phyloP scores from a whole-genome alignment of 2,888 invertebrate genomes.

The Hypomecis atomaria region DNA sequence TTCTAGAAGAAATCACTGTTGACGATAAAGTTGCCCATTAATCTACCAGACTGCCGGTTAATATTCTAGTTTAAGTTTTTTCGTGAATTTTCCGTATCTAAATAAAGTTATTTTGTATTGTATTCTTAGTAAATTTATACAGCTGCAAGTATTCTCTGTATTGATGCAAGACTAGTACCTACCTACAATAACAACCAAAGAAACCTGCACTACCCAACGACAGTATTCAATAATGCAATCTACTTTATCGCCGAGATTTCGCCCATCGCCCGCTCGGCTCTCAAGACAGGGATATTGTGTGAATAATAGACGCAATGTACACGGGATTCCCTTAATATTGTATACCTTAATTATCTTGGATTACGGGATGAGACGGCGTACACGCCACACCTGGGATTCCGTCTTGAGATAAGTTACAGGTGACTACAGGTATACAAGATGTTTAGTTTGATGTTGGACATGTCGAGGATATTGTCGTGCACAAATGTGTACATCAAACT shows the following conservation, averaged over 20 bases:
- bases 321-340: slow-evolving; percentile 54
- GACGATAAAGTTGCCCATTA: no score
- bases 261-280: slow-evolving; percentile 33
- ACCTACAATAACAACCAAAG: not conserved
- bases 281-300: slow-evolving; percentile 44
- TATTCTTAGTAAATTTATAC: no score
- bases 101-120: no score
- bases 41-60: no score
- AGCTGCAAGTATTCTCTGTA: no score
- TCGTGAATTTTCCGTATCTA: no score
- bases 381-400: slow-evolving; percentile 45
- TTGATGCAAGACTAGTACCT: no score
- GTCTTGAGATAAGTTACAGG: slow-evolving; percentile 25
- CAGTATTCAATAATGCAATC: slow-evolving; percentile 41
- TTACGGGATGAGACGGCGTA: slow-evolving; percentile 45
- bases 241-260: slow-evolving; percentile 50
- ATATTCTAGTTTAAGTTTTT: no score
- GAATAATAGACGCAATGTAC: slow-evolving; percentile 60
- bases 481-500: no score
- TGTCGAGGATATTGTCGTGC: no score
- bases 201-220: slow-evolving; percentile 37
- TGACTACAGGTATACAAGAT: not conserved
- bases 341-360: slow-evolving; percentile 59
- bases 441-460: slow-evolving; percentile 9
- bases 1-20: no score